These are phyloP conservation scores for Cololabis saira DNA, from an alignment of 2,113 vertebrate genomes.

Conservation along the genomic window DNA sequence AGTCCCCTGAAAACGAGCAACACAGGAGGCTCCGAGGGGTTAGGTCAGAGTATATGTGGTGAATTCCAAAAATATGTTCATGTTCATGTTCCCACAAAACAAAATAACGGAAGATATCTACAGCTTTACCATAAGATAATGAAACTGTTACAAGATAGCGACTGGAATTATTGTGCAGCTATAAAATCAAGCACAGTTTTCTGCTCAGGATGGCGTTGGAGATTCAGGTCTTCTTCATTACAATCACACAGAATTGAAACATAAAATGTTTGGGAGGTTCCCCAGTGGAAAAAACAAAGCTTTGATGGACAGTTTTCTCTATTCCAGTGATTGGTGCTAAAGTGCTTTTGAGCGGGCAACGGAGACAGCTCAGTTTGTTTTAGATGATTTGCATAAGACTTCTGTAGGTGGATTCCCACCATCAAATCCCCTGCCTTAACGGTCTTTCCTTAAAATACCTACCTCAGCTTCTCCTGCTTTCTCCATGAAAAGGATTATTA, in stretches of 20 bases:
- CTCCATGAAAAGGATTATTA: slow-evolving; percentile 62
- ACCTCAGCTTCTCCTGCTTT: slow-evolving; percentile 35
- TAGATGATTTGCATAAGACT: slow-evolving; percentile 37
- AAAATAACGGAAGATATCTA: too few relatives aligned
- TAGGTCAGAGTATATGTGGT: not conserved
- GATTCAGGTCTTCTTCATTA: too few relatives aligned
- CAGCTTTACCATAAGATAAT: too few relatives aligned
- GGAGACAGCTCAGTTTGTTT: slow-evolving; percentile 4
- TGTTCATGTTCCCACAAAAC: not conserved
- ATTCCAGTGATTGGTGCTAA: not conserved
- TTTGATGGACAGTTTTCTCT: not conserved
- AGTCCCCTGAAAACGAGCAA: slow-evolving; percentile 49
- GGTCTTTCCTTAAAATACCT: slow-evolving; percentile 50
- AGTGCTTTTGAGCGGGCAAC: slow-evolving; percentile 15
- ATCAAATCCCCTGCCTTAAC: slow-evolving; percentile 53
- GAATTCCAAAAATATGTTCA: not conserved
- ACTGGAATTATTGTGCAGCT: too few relatives aligned
- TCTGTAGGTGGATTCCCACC: slow-evolving; percentile 47
- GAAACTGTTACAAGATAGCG: too few relatives aligned
- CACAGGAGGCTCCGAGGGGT: slow-evolving; percentile 8
- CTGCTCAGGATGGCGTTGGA: too few relatives aligned
- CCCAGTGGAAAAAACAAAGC: not conserved
- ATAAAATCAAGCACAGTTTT: too few relatives aligned
- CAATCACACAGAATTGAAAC: too few relatives aligned
- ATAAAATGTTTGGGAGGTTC: too few relatives aligned